Evolutionary conservation across 1,140 invertebrate species (phyloP).

Genomic region (Eubasilissa regina): DNA sequence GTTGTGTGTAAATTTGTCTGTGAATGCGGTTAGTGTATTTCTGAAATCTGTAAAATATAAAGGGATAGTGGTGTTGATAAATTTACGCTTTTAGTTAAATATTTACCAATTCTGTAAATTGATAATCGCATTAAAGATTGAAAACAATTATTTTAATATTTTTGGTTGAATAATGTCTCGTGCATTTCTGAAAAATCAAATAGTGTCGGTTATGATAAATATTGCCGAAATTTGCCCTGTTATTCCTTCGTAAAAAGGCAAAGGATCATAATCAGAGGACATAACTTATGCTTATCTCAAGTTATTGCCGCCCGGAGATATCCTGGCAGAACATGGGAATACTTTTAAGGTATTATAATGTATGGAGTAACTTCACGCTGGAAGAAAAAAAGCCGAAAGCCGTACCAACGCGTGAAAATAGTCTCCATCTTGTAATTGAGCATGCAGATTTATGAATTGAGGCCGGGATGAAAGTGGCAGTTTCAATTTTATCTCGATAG

Average conservation of each 20-base stretch:
- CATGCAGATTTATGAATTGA: constrained; percentile 59
- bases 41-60: too few species aligned
- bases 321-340: constrained; percentile 58
- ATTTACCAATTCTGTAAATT: too few species aligned
- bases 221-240: constrained; percentile 40
- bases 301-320: constrained; percentile 59
- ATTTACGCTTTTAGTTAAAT: too few species aligned
- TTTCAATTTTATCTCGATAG: constrained; percentile 55
- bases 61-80: too few species aligned
- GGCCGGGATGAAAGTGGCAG: constrained; percentile 48
- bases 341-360: constrained; percentile 61
- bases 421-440: constrained; percentile 39
- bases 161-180: too few species aligned
- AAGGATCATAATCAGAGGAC: constrained; percentile 60
- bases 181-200: constrained; percentile 10
- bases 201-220: constrained; percentile 6
- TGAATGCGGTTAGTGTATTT: too few species aligned
- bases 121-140: too few species aligned
- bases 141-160: too few species aligned
- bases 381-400: constrained; percentile 33
- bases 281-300: constrained; percentile 61
- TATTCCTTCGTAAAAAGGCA: constrained; percentile 50
- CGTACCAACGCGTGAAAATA: constrained; percentile 22
- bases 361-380: constrained; percentile 49
- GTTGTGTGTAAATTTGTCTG: too few species aligned